These are phyloP conservation scores for Stictonetta naevosa DNA, from an alignment of 2,113 vertebrate species.

Conservation along the genomic window DNA sequence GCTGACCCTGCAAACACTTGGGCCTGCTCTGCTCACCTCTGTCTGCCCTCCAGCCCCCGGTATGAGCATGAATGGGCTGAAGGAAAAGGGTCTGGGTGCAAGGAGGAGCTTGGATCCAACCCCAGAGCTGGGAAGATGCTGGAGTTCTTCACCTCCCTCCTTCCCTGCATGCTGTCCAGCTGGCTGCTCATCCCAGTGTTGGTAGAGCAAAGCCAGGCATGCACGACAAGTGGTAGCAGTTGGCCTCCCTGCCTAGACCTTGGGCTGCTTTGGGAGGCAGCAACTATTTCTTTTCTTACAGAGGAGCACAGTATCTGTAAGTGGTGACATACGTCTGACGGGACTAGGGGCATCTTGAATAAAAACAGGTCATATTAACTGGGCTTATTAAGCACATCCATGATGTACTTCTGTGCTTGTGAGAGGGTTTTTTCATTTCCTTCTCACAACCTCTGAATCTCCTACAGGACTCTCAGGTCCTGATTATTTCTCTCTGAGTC, in stretches of 20 bases:
- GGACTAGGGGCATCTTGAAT: background rate
- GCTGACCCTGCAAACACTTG: background rate
- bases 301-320: background rate
- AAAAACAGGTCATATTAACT: background rate
- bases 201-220: background rate
- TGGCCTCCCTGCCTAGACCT: background rate
- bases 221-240: background rate
- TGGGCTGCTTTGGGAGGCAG: background rate
- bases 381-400: background rate
- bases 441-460: background rate
- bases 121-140: background rate
- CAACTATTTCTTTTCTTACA: background rate
- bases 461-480: background rate
- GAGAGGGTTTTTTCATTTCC: background rate
- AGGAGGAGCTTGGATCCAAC: background rate
- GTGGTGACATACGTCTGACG: accelerated
- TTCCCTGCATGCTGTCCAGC: background rate
- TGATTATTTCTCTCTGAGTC: background rate
- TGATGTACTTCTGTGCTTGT: background rate
- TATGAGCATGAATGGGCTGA: background rate
- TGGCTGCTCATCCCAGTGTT: background rate
- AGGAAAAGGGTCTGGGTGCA: background rate
- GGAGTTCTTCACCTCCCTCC: background rate
- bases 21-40: background rate
- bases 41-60: background rate